phyloP scores from a whole-genome alignment of 1,140 invertebrate species.

The Catajapyx aquilonaris region DNA sequence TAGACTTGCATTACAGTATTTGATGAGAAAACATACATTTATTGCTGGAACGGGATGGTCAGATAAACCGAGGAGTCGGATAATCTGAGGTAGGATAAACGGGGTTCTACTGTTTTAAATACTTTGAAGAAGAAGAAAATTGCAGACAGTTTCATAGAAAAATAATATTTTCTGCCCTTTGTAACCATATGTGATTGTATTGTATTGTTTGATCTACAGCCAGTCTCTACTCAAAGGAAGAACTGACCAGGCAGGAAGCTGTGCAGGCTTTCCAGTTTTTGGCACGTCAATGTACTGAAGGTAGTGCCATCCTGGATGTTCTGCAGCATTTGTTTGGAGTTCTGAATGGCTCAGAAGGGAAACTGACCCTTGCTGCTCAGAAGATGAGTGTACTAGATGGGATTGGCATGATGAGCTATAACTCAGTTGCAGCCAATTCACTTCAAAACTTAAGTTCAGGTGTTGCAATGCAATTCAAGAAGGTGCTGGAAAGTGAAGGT shows the following conservation, averaged over 20 bases:
- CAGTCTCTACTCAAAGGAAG: slow-evolving; percentile 65
- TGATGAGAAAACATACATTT: too few species aligned
- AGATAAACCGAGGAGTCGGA: too few species aligned
- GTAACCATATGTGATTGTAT: too few species aligned
- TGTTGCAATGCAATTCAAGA: slow-evolving; percentile 44
- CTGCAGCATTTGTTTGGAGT: slow-evolving; percentile 55
- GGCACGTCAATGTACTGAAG: slow-evolving; percentile 46
- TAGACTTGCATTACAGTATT: too few species aligned
- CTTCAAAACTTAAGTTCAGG: slow-evolving; percentile 34
- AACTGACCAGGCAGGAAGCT: slow-evolving; percentile 45
- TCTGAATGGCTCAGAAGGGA: slow-evolving; percentile 77
- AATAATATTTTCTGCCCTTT: too few species aligned
- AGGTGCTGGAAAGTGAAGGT: slow-evolving; percentile 62
- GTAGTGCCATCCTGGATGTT: slow-evolving; percentile 39
- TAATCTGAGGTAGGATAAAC: too few species aligned
- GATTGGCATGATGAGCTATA: slow-evolving; percentile 55
- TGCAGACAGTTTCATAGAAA: too few species aligned
- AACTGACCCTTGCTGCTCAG: slow-evolving; percentile 68
- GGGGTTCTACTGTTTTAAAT: too few species aligned
- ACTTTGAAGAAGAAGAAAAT: too few species aligned
- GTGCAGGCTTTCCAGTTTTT: slow-evolving; percentile 42
- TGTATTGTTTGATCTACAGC: too few species aligned
- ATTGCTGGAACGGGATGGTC: too few species aligned
- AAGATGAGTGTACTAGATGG: slow-evolving; percentile 75
- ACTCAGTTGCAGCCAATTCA: slow-evolving; percentile 36